Evolutionary conservation across 2,113 vertebrate genomes (phyloP), one percentile per base, ranked within the genome.

Genomic region (Upupa epops): DNA sequence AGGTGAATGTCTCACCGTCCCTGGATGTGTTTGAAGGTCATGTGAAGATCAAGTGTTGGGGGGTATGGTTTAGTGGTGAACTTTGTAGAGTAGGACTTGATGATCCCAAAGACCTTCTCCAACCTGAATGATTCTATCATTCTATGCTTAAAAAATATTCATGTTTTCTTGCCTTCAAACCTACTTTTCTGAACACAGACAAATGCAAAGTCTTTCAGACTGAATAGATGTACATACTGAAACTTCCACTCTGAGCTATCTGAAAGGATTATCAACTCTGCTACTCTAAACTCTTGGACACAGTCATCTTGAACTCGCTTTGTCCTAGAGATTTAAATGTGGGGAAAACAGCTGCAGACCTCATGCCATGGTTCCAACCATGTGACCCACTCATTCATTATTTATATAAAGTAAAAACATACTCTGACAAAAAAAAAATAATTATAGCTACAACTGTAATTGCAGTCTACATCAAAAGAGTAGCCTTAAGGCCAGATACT

Each of bases 401-500:
- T 63, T 68, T 26, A 34, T 32, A 13, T 5, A 65, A 84, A 78
- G 8, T 5, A 80, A 86, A 85, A 83, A 78, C 40, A 37, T 5
- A 52, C 8, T 74, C 66, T 87, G 36, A 76, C 34, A 84, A 31
- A 5, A 59, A 51, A 71, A 45, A 5, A 59, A 51, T 68, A 45
- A 68, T 63, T 61, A 31, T 9, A 64, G 48, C 21, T 36, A 56
- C 13, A 68, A 66, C 17, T 48, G 13, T 74, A 88, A 32, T 36
- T 36, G 76, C 60, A 51, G 74, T 94, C 88, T 82, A 71, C 34
- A 86, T 92, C 69, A 73, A 86, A 87, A 36, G 15, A 86, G 18
- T 32, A 76, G 31, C n/a, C 54, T 89, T 34, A 85, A 83, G 59
- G 46, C 11, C 8, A 75, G 24, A 15, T 40, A 66, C 8, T 76